phyloP scores from a whole-genome alignment of 1,140 invertebrate species.

The Drosophila jambulina region DNA sequence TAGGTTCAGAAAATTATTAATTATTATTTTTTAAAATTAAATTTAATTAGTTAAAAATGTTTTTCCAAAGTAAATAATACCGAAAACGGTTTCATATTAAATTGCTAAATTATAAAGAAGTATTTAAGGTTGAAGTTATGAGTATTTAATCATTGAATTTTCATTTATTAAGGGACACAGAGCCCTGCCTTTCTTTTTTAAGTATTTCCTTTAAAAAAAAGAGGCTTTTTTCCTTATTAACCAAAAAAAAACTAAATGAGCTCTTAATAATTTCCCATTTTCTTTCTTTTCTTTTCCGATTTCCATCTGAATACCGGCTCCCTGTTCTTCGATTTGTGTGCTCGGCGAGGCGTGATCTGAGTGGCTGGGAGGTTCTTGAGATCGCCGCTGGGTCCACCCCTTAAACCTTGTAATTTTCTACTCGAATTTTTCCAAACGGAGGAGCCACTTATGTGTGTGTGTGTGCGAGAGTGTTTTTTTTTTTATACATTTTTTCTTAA shows the following conservation, averaged over 20 bases:
- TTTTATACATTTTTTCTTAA: constrained; percentile 8
- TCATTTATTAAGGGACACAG: neutral
- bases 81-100: too few relatives aligned
- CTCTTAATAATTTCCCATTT: neutral
- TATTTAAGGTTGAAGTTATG: neutral
- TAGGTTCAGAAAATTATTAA: too few relatives aligned
- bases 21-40: too few relatives aligned
- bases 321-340: constrained; percentile 63
- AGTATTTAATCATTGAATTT: too few relatives aligned
- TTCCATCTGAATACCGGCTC: constrained; percentile 9
- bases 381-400: constrained; percentile 20
- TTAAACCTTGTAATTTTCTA: constrained; percentile 16
- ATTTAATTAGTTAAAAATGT: too few relatives aligned
- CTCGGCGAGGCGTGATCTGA: constrained; percentile 50
- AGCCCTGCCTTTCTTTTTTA: neutral
- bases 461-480: too few relatives aligned
- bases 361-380: constrained; percentile 8
- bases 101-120: neutral
- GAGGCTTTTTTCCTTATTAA: too few relatives aligned
- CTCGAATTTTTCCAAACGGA: constrained; percentile 44
- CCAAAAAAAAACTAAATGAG: neutral
- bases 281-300: neutral
- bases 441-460: constrained; percentile 13
- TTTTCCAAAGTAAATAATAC: too few relatives aligned
- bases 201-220: neutral